Evolutionary conservation across 2,888 invertebrate genomes (phyloP).

Genomic region (Oasisia sp.): DNA sequence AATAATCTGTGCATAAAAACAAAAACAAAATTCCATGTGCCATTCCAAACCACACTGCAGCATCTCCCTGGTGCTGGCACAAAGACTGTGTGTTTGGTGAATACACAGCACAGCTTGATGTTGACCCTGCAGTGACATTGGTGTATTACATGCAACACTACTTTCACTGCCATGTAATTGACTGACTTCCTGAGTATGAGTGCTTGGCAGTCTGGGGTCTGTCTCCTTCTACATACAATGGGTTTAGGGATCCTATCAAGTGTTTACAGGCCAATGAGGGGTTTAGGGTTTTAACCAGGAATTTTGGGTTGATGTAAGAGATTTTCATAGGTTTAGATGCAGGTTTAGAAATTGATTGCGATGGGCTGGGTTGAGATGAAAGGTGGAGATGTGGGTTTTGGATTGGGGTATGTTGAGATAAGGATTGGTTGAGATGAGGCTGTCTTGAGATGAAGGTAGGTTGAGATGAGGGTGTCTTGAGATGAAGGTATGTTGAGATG

Average conservation of each 20-base stretch:
- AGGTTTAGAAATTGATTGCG: too few relatives aligned
- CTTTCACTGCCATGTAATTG: not conserved
- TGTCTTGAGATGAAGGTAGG: too few relatives aligned
- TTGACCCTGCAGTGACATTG: not conserved
- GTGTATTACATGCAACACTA: not conserved
- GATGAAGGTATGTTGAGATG: too few relatives aligned
- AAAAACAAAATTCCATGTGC: not conserved
- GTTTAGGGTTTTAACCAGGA: not conserved
- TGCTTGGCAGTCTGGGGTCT: not conserved
- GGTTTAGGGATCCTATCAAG: not conserved
- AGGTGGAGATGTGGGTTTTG: too few relatives aligned
- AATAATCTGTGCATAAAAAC: not conserved
- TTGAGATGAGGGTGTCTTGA: too few relatives aligned
- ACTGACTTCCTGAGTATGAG: not conserved
- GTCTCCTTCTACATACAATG: not conserved
- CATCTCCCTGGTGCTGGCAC: not conserved
- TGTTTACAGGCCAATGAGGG: not conserved
- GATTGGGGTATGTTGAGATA: too few relatives aligned
- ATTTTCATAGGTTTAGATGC: too few relatives aligned
- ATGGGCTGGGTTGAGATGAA: too few relatives aligned
- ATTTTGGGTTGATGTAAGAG: too few relatives aligned
- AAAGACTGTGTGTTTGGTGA: not conserved
- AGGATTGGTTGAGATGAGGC: too few relatives aligned
- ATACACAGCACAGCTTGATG: not conserved
- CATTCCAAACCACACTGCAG: not conserved